Conservation (phyloP, 1,140 invertebrate genomes). For the Drosophila insularis region DNA sequence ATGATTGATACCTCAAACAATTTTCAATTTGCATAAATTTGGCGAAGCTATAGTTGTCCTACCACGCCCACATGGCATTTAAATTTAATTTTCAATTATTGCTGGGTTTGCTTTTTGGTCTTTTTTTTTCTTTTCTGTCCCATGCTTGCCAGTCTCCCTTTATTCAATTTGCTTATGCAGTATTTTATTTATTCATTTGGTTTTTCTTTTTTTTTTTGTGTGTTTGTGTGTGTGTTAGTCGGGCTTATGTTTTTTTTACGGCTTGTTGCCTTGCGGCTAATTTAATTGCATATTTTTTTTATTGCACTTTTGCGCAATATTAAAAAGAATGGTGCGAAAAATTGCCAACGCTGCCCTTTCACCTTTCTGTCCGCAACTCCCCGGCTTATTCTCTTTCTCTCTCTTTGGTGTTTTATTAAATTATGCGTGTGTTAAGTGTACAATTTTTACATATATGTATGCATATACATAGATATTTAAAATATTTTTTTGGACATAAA, state of each 20-base stretch:
- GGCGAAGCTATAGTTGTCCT: neutral
- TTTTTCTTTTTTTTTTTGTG: neutral
- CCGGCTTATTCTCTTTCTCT: neutral
- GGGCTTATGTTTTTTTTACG: constrained; percentile 45
- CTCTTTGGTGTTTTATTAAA: constrained; percentile 44
- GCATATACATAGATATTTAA: neutral
- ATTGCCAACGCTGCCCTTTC: constrained; percentile 17
- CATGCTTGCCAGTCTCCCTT: constrained; percentile 29
- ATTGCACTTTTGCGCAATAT: constrained; percentile 61
- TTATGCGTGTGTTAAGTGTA: constrained; percentile 41
- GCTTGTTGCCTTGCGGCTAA: constrained; percentile 64
- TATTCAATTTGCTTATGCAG: constrained; percentile 62
- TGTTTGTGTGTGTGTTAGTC: constrained; percentile 1
- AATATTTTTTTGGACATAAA: constrained; percentile 37
- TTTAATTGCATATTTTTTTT: constrained; percentile 73
- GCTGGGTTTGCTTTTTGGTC: constrained; percentile 43
- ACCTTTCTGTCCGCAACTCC: too few species aligned
- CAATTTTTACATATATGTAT: constrained; percentile 11
- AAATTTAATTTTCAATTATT: constrained; percentile 78
- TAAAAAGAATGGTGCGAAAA: constrained; percentile 30
- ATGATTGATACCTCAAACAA: constrained; percentile 68
- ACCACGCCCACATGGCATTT: constrained; percentile 27
- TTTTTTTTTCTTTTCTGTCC: constrained; percentile 22
- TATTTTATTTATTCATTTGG: constrained; percentile 34
- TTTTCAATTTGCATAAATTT: constrained; percentile 72